phyloP scores from a whole-genome alignment of 2,113 vertebrate genomes.

The Oncorhynchus keta region DNA sequence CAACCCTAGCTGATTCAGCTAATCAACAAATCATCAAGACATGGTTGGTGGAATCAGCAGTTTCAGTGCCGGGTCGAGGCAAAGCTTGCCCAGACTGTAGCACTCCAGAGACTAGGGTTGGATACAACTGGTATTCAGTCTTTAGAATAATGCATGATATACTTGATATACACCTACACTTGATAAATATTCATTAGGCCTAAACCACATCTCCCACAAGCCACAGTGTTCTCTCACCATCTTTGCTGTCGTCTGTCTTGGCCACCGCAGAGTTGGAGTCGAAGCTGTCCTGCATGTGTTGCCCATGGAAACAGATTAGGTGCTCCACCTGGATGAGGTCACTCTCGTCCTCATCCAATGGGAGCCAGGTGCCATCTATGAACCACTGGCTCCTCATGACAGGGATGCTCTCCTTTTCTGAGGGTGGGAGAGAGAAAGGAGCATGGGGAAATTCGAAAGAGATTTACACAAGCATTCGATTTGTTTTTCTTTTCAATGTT shows the following conservation, averaged over 20 bases:
- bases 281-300: constrained; percentile 88
- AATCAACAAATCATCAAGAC: background rate
- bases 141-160: no score
- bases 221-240: constrained; percentile 81
- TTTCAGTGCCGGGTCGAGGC: background rate
- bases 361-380: constrained; percentile 94
- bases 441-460: background rate
- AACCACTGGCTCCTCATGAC: constrained; percentile 99
- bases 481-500: no score
- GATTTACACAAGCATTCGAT: no score
- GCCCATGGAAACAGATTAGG: constrained; percentile 86
- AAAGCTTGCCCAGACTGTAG: background rate
- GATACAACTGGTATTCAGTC: background rate
- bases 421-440: constrained; percentile 29
- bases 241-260: constrained; percentile 89
- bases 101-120: background rate
- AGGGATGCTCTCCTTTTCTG: constrained; percentile 91
- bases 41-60: background rate
- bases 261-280: constrained; percentile 83
- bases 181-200: no score
- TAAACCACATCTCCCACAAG: background rate
- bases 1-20: background rate
- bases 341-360: constrained; percentile 95
- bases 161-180: no score
- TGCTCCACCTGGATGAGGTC: constrained; percentile 94